Conservation (phyloP, 30 jellyfish, hydroid and myxozoan genomes). For the Turritopsis dohrnii region DNA sequence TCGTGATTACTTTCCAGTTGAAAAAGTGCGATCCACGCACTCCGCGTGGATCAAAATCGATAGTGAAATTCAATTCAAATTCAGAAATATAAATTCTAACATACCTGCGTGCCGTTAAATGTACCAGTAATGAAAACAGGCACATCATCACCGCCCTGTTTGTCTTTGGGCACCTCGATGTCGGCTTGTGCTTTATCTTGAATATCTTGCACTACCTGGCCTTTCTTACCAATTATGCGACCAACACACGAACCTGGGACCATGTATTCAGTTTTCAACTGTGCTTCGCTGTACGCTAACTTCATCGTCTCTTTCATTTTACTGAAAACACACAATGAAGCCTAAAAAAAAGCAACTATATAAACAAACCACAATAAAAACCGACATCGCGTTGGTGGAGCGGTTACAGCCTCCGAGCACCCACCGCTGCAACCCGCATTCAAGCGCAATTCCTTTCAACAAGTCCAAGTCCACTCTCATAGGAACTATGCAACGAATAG, state of each 20-base stretch:
- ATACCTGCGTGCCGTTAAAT: constrained; percentile 93
- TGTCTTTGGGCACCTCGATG: constrained; percentile 98
- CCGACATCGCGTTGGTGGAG: no score
- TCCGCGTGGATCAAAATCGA: not conserved
- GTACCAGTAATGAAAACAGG: constrained; percentile 92
- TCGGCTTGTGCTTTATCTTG: constrained; percentile 92
- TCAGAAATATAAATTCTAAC: no score
- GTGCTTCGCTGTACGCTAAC: constrained; percentile 81
- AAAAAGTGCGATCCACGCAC: not conserved
- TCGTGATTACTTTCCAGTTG: no score
- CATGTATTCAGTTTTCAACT: constrained; percentile 67
- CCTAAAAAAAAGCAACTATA: constrained; percentile 33
- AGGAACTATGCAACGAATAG: no score
- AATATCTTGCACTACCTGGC: constrained; percentile 88
- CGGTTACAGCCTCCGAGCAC: no score
- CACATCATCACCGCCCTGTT: constrained; percentile 96
- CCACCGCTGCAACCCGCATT: no score
- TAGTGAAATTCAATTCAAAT: not conserved
- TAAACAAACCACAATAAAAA: no score
- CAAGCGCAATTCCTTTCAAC: no score
- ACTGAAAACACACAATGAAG: constrained; percentile 83
- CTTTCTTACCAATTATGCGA: constrained; percentile 88
- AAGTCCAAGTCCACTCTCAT: no score
- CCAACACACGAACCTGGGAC: constrained; percentile 94
- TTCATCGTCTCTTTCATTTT: constrained; percentile 75